Base-by-base conservation (phyloP, 2,888 invertebrate species). In the Pollenia griseotomentosa region DNA sequence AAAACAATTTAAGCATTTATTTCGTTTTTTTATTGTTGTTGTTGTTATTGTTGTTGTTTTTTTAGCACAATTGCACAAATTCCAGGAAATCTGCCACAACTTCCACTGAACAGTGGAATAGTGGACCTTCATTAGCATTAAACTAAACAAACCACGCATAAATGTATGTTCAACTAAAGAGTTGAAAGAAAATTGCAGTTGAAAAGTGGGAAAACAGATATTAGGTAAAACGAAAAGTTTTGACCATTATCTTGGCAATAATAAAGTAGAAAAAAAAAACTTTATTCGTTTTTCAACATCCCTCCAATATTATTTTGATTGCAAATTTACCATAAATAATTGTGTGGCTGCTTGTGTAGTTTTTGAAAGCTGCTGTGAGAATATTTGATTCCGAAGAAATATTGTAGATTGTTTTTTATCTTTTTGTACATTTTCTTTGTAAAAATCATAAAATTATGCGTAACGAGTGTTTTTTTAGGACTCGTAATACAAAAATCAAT, bases 121-220 rank as follows among this genome's bases (percentile, higher is more conserved):
- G 40, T 57, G 79, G 65, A 80, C 86, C 79, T 86, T 86, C 86
- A 86, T 86, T 86, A 86, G 86, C 86, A 86, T 86, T 86, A 81
- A 75, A 80, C 86, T 33, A 55, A 79, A 61, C 78, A 83, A 77
- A 81, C 73, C 74, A 86, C 82, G 79, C 83, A 86, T 86, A 83
- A 83, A 86, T 71, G 83, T 57, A 86, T 71, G 83, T 57, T 77
- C 19, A 63, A 61, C 42, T 82, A 74, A 65, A 80, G 51, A 79
- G 44, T 42, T 53, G 11, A 33, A 81, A 66, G 65, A 81, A 81
- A 74, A 81, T 81, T 81, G 73, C 59, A 42, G n/a, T 48, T 51
- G 51, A 59, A 65, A 73, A 71, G n/a, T 23, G n/a, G 44, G 33
- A 80, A 71, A 63, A n/a, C 12, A 57, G 7, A 57, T 57, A 23